phyloP scores from a whole-genome alignment of 2,888 invertebrate genomes.

The Eupithecia subumbrata region DNA sequence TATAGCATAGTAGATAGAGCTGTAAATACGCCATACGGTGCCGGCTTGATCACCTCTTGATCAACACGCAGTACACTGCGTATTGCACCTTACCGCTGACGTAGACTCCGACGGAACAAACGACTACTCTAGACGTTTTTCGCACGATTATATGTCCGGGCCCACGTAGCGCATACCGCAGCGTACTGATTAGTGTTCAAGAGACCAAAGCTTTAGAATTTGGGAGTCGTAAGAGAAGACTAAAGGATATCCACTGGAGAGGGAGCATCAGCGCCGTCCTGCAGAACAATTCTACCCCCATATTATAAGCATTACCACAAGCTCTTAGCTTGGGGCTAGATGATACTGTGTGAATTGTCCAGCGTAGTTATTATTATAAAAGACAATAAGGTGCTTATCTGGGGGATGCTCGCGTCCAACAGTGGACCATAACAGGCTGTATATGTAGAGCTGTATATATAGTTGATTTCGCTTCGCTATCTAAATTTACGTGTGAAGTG shows the following conservation, averaged over 20 bases:
- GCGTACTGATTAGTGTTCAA: no score
- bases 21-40: not conserved
- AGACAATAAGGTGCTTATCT: not conserved
- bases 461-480: not conserved
- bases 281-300: not conserved
- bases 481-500: constrained; percentile 9
- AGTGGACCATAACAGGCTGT: not conserved
- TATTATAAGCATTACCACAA: not conserved
- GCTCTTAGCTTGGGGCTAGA: no score
- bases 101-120: no score
- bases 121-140: no score
- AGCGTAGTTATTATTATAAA: not conserved
- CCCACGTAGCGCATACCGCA: no score
- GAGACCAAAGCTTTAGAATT: no score
- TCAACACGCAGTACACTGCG: no score
- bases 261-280: not conserved
- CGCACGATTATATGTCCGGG: no score
- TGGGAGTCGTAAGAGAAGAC: not conserved
- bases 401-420: not conserved
- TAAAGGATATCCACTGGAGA: not conserved
- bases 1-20: not conserved
- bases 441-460: not conserved
- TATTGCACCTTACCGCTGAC: no score
- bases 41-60: not conserved
- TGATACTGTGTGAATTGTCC: no score